phyloP scores from a whole-genome alignment of 2,888 invertebrate genomes.

The Lasioglossum vierecki region DNA sequence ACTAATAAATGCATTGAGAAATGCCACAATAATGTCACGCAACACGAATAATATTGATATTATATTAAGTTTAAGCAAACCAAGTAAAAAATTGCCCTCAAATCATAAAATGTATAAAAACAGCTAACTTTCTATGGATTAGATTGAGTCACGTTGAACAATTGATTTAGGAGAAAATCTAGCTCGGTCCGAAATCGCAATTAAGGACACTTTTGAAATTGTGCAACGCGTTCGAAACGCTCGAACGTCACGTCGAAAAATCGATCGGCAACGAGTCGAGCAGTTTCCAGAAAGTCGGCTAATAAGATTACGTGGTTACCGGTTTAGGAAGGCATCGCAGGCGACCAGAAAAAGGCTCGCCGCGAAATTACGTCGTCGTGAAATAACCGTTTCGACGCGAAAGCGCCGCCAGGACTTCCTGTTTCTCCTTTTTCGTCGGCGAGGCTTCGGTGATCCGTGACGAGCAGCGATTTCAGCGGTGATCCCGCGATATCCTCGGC shows the following conservation, averaged over 20 bases:
- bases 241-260: not conserved
- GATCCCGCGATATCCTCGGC: constrained; percentile 31
- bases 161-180: not conserved
- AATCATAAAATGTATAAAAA: no score
- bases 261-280: not conserved
- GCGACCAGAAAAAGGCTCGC: constrained; percentile 29
- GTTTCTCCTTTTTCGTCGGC: constrained; percentile 56
- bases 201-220: not conserved
- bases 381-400: constrained; percentile 50
- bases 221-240: not conserved
- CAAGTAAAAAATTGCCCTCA: no score
- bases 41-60: no score
- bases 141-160: no score
- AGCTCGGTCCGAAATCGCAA: not conserved
- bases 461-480: constrained; percentile 47
- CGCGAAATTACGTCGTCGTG: constrained; percentile 55
- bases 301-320: constrained; percentile 52
- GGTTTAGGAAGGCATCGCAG: constrained; percentile 42
- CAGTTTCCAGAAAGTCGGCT: constrained; percentile 42
- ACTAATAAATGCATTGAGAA: no score
- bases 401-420: constrained; percentile 46
- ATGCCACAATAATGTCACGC: no score
- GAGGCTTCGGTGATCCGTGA: constrained; percentile 44
- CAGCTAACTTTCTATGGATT: no score
- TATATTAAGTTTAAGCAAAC: no score